phyloP scores from a whole-genome alignment of 2,797 vertebrate species.

The Microchirus variegatus region DNA sequence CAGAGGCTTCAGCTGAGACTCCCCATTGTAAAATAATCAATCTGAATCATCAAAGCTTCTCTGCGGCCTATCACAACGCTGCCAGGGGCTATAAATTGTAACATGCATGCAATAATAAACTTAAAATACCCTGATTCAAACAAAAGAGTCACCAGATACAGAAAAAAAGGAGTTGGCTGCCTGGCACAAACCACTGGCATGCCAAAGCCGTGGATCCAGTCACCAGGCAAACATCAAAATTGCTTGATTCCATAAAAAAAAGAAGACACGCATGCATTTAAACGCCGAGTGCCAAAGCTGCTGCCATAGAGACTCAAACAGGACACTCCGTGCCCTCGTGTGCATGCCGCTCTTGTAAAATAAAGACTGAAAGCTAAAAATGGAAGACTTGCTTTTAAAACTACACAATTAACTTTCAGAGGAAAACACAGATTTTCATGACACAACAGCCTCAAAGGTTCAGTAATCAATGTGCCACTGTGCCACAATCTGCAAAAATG shows the following conservation, averaged over 20 bases:
- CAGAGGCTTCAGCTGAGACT: slow-evolving; percentile 10
- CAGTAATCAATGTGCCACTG: too few species aligned
- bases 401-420: too few species aligned
- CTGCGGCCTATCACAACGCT: slow-evolving; percentile 24
- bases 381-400: too few species aligned
- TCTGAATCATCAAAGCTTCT: slow-evolving; percentile 39
- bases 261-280: slow-evolving; percentile 20
- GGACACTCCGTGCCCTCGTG: slow-evolving; percentile 18
- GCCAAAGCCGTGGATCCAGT: slow-evolving; percentile 25
- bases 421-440: too few species aligned
- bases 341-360: slow-evolving; percentile 25
- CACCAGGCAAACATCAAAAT: slow-evolving; percentile 31
- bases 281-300: slow-evolving; percentile 25
- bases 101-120: slow-evolving; percentile 41
- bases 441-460: too few species aligned
- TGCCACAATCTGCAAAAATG: too few species aligned
- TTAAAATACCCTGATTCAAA: slow-evolving; percentile 25
- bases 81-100: slow-evolving; percentile 41
- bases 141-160: background rate
- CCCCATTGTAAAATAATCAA: slow-evolving; percentile 51
- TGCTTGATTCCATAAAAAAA: slow-evolving; percentile 43
- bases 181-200: slow-evolving; percentile 22
- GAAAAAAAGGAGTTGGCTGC: slow-evolving; percentile 19
- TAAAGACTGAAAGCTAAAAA: background rate
- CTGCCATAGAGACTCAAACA: slow-evolving; percentile 44